Evolutionary conservation across 2,888 invertebrate genomes (phyloP), one percentile per base, ranked within the genome.

Genomic region (Pyralis farinalis): DNA sequence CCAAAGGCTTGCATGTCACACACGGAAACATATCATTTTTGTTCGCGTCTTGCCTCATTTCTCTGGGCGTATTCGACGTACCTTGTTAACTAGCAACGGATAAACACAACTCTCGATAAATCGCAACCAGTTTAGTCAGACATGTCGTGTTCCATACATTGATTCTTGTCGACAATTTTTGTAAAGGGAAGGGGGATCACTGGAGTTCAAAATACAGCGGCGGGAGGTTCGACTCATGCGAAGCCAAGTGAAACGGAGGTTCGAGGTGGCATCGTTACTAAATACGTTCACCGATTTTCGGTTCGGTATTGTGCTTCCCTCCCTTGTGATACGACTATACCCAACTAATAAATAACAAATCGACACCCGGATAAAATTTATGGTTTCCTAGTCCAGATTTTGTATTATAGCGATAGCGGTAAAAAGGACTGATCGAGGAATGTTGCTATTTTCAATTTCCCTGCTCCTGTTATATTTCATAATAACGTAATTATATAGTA

Each of bases 301-400:
- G 28, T 28, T 77, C 74, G 76, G 75, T 77, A 81, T 81, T 83
- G 80, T 82, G 67, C 71, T 72, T 27, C 73, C 66, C 76, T 64
- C 78, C 78, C 63, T 79, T 72, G 75, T 82, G 78, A 80, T 82
- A 82, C 84, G 77, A 83, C 85, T 84, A 82, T 85, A 82, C 82
- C 74, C 76, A 69, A 71, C 85, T 86, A 87, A 86, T 86, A 86
- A 87, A 87, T 87, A 86, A 87, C 86, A 87, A 86, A 87, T 86
- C 86, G 84, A 82, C 80, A 79, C 79, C 75, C 72, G 77, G 76
- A 79, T 81, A 83, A 83, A 82, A 85, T 85, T 78, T 76, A 85
- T 79, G 71, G 76, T 75, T 80, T 75, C 74, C 76, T 75, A 65
- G 71, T 65, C 62, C 70, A 76, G 76, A 78, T 83, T 82, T 79